Percentiles rank a stretch among this genome's conserved stretches.
Conservation (phyloP, 2,888 invertebrate genomes). For the Acleris literana region DNA sequence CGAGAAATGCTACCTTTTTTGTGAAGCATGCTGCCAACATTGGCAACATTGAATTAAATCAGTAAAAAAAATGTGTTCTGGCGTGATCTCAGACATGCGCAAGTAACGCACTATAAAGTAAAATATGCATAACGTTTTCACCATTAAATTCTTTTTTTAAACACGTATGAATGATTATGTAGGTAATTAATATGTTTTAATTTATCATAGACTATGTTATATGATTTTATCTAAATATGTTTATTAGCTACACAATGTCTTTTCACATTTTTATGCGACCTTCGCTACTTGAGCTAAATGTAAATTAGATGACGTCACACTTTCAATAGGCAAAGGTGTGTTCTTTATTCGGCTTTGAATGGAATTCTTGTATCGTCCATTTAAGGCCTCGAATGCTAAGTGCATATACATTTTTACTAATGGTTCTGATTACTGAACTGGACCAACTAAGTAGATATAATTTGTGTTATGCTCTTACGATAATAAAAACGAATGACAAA, state of each 20-base stretch:
- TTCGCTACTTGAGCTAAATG: conserved; percentile 16
- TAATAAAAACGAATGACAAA: background rate
- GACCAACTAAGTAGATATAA: background rate
- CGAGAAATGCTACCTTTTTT: background rate
- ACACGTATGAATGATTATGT: no score
- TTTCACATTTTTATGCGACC: conserved; percentile 21
- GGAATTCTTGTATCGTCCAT: conserved; percentile 18
- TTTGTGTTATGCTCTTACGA: background rate
- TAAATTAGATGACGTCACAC: conserved; percentile 28
- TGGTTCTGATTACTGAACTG: conserved; percentile 1
- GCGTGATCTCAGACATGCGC: conserved; percentile 22
- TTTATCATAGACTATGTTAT: no score
- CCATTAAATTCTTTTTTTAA: background rate
- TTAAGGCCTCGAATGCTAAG: conserved; percentile 4
- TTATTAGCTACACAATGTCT: conserved; percentile 4
- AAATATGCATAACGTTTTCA: background rate
- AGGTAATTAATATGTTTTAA: background rate
- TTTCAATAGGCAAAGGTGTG: conserved; percentile 34
- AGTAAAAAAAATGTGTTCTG: conserved; percentile 13
- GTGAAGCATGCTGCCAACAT: conserved; percentile 4
- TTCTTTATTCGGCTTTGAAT: conserved; percentile 22
- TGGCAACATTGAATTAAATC: conserved; percentile 1
- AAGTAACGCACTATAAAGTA: background rate
- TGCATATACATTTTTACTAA: conserved; percentile 2
- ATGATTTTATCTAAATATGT: no score